Percentiles rank a stretch among this genome's conserved stretches.
Evolutionary conservation across 2,888 invertebrate species (phyloP).

Genomic region (Lasioglossum villosulum): DNA sequence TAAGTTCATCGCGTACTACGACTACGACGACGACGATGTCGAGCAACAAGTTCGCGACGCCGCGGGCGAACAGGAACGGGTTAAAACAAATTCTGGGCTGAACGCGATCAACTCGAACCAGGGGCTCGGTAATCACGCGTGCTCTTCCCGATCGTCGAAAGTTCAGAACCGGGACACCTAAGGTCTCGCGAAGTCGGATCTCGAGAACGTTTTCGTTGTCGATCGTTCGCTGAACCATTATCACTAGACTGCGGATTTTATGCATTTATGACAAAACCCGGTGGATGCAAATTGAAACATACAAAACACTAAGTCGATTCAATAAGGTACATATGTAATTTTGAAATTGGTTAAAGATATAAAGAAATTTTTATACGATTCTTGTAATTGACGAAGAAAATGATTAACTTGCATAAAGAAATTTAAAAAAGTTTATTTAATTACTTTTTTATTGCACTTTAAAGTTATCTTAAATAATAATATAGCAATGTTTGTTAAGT

Average conservation of each 20-base stretch:
- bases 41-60: slow-evolving; percentile 52
- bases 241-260: background rate
- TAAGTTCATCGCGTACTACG: slow-evolving; percentile 74
- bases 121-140: slow-evolving; percentile 39
- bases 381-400: no score
- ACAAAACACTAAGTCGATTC: no score
- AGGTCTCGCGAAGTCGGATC: slow-evolving; percentile 20
- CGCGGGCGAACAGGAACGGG: slow-evolving; percentile 32
- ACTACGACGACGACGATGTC: slow-evolving; percentile 69
- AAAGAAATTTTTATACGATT: no score
- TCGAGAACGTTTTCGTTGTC: slow-evolving; percentile 2
- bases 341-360: no score
- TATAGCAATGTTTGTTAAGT: no score
- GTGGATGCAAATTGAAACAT: background rate
- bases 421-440: no score
- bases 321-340: no score
- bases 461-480: no score
- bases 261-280: background rate
- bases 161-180: slow-evolving; percentile 8
- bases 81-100: slow-evolving; percentile 22
- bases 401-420: no score
- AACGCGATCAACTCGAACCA: slow-evolving; percentile 20
- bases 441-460: no score
- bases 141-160: slow-evolving; percentile 16
- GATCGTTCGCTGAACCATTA: background rate